These are phyloP conservation scores for Drosophila macrospina DNA, from an alignment of 2,888 invertebrate species.

Conservation along the genomic window DNA sequence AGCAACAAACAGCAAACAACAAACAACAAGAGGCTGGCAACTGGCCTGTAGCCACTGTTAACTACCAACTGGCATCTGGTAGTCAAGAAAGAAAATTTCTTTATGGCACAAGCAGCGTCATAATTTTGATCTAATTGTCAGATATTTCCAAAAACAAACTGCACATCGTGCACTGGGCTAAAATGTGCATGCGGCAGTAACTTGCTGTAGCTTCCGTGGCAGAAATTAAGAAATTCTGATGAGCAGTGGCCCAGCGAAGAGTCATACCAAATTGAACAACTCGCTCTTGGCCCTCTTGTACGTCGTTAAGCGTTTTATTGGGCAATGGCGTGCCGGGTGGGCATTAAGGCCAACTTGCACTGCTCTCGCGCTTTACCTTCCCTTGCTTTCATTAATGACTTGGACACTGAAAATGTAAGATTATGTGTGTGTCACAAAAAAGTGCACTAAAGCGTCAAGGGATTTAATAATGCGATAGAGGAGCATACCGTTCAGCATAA, in stretches of 20 bases:
- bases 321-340: conserved; percentile 75
- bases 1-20: conserved; percentile 41
- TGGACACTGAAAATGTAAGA: conserved; percentile 50
- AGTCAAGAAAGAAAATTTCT: conserved; percentile 71
- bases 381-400: conserved; percentile 70
- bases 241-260: conserved; percentile 41
- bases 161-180: conserved; percentile 35
- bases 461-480: not conserved
- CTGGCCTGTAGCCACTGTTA: conserved; percentile 17
- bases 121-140: conserved; percentile 84
- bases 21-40: conserved; percentile 18
- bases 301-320: conserved; percentile 78
- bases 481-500: not conserved
- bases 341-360: conserved; percentile 68
- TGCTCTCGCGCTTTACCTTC: conserved; percentile 33
- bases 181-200: conserved; percentile 13
- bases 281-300: conserved; percentile 19
- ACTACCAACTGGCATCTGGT: conserved; percentile 41
- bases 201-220: conserved; percentile 24
- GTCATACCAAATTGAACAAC: conserved; percentile 1
- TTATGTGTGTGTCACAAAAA: conserved; percentile 67
- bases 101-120: conserved; percentile 80
- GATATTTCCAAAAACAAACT: conserved; percentile 71
- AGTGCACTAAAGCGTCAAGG: conserved; percentile 4
- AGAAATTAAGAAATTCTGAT: conserved; percentile 75